These are phyloP conservation scores for Fistularia commersonii DNA, from an alignment of 2,797 vertebrate species.

Conservation along the genomic window DNA sequence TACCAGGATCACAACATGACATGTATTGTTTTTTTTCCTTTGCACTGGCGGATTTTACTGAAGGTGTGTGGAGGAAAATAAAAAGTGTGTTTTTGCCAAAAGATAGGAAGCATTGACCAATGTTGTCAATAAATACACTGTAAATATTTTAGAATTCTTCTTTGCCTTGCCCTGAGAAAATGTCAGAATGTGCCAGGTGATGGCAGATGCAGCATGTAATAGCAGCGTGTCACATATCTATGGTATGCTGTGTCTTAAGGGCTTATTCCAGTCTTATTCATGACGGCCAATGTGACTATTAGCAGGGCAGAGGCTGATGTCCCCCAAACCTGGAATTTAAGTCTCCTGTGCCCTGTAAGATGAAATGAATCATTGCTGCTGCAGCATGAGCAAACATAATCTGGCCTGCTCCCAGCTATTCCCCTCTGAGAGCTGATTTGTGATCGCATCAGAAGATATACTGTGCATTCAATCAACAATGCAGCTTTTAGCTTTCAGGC, in stretches of 20 bases:
- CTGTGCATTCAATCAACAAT: constrained; percentile 67
- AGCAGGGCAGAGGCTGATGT: constrained; percentile 23
- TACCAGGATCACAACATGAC: constrained; percentile 17
- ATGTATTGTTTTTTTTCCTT: constrained; percentile 9
- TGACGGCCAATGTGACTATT: constrained; percentile 14
- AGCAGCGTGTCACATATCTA: constrained; percentile 34
- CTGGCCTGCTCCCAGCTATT: constrained; percentile 50
- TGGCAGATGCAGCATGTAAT: constrained; percentile 49
- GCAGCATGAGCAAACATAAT: constrained; percentile 59
- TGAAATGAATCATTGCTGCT: constrained; percentile 65
- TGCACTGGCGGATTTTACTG: constrained; percentile 1
- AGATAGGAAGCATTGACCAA: constrained; percentile 7
- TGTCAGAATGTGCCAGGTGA: constrained; percentile 45
- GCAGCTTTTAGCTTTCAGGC: constrained; percentile 58
- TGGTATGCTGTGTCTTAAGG: constrained; percentile 5
- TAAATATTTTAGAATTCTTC: constrained; percentile 35
- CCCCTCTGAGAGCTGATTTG: constrained; percentile 63
- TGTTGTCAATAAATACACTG: not conserved
- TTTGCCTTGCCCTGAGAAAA: constrained; percentile 52
- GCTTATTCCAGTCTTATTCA: constrained; percentile 10
- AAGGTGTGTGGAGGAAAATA: constrained; percentile 7
- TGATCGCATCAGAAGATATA: constrained; percentile 65
- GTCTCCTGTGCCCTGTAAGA: constrained; percentile 43
- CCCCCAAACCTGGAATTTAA: constrained; percentile 48
- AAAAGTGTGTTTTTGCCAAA: constrained; percentile 12